phyloP scores from a whole-genome alignment of 35 echinoderm and acorn worm genomes.

The Heliocidaris erythrogramma region DNA sequence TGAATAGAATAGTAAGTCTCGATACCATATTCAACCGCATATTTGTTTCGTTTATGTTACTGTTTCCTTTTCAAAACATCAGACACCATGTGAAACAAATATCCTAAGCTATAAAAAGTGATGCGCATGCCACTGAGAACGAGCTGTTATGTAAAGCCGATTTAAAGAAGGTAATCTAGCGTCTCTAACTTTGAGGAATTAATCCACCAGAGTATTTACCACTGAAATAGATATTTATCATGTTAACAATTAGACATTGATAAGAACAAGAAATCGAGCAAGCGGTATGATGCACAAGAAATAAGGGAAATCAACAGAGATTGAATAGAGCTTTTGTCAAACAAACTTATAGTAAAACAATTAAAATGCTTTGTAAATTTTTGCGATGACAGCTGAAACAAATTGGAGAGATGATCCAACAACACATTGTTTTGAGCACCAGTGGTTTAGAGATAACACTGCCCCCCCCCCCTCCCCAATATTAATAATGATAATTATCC shows the following conservation, averaged over 20 bases:
- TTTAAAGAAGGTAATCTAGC: background rate
- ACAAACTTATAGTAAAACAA: too few relatives aligned
- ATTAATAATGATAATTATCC: background rate
- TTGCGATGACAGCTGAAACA: too few relatives aligned
- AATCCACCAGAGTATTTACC: background rate
- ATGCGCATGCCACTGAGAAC: background rate
- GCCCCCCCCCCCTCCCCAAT: too few relatives aligned
- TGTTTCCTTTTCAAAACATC: background rate
- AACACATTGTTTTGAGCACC: too few relatives aligned
- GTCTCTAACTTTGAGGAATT: background rate
- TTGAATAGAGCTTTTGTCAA: too few relatives aligned
- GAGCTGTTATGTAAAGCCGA: too few relatives aligned
- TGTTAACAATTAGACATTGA: background rate
- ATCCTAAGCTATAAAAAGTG: background rate
- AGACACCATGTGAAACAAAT: background rate
- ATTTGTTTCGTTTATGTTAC: slow-evolving; percentile 7
- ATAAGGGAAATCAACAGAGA: background rate
- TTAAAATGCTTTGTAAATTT: too few relatives aligned
- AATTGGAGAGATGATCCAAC: too few relatives aligned
- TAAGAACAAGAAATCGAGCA: background rate
- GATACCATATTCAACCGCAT: background rate
- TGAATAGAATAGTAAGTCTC: background rate
- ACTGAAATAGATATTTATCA: background rate
- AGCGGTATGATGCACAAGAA: background rate
- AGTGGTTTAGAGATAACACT: too few relatives aligned